phyloP scores from a whole-genome alignment of 2,888 invertebrate genomes.

The Aproaerema taeniolella region DNA sequence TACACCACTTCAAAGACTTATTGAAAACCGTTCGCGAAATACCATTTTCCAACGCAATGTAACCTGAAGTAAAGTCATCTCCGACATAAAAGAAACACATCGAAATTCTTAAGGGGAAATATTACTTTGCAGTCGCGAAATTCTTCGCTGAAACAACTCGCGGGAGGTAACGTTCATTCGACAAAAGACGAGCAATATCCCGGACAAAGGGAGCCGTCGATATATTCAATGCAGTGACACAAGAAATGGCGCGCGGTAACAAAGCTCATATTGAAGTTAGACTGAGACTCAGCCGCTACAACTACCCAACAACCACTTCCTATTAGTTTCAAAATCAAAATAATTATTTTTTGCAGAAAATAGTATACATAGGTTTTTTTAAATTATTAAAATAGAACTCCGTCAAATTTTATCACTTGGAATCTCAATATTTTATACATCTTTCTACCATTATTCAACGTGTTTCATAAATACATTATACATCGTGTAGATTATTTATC shows the following conservation, averaged over 20 bases:
- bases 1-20: too few relatives aligned
- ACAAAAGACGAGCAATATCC: constrained; percentile 76
- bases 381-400: too few relatives aligned
- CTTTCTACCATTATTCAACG: too few relatives aligned
- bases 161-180: constrained; percentile 73
- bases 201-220: constrained; percentile 74
- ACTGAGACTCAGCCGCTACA: background rate
- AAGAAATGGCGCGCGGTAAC: constrained; percentile 74
- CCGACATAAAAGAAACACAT: constrained; percentile 72
- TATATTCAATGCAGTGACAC: constrained; percentile 78
- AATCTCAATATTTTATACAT: too few relatives aligned
- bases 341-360: too few relatives aligned
- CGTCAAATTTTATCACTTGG: too few relatives aligned
- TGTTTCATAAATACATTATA: too few relatives aligned
- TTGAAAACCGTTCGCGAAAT: constrained; percentile 50
- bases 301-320: background rate
- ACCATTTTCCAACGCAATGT: constrained; percentile 60
- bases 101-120: constrained; percentile 74
- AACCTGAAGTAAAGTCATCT: constrained; percentile 71
- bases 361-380: too few relatives aligned
- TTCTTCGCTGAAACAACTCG: constrained; percentile 74
- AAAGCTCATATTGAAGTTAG: constrained; percentile 59
- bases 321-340: background rate
- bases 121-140: constrained; percentile 76
- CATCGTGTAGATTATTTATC: too few relatives aligned